Evolutionary conservation across 2,797 vertebrate genomes (phyloP).

Genomic region (Hypotaenidia philippensis): DNA sequence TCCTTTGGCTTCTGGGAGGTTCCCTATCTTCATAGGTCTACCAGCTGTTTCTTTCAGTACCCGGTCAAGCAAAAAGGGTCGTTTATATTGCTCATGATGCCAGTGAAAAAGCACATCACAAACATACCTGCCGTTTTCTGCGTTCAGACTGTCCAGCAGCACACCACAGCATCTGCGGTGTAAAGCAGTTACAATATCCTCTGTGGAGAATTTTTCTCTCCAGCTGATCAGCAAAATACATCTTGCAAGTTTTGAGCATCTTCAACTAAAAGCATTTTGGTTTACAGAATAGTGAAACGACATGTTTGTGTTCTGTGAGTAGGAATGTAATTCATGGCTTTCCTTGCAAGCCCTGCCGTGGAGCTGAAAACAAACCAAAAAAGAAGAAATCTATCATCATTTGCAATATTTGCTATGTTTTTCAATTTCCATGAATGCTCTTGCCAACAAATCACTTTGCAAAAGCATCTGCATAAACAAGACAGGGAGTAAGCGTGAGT

Average conservation of each 20-base stretch:
- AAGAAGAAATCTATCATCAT: background rate
- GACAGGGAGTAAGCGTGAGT: background rate
- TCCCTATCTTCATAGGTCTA: background rate
- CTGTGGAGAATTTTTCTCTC: background rate
- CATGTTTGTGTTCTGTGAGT: background rate
- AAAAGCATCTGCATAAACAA: constrained; percentile 9
- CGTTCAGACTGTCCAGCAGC: background rate
- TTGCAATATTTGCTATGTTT: background rate
- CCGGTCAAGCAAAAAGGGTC: background rate
- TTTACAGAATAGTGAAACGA: background rate
- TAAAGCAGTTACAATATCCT: background rate
- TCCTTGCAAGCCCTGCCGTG: background rate
- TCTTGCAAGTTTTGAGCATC: background rate
- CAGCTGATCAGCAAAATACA: background rate
- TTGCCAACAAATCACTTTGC: constrained; percentile 28
- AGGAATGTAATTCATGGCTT: constrained; percentile 1
- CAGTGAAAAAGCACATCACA: background rate
- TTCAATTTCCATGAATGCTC: background rate
- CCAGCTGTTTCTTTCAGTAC: background rate
- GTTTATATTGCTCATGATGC: background rate
- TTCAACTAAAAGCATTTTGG: constrained; percentile 21
- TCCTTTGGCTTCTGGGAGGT: background rate
- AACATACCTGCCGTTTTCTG: background rate
- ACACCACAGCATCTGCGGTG: background rate
- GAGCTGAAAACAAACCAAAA: background rate